phyloP scores from a whole-genome alignment of 2,888 invertebrate species.

The Watsonalla binaria region DNA sequence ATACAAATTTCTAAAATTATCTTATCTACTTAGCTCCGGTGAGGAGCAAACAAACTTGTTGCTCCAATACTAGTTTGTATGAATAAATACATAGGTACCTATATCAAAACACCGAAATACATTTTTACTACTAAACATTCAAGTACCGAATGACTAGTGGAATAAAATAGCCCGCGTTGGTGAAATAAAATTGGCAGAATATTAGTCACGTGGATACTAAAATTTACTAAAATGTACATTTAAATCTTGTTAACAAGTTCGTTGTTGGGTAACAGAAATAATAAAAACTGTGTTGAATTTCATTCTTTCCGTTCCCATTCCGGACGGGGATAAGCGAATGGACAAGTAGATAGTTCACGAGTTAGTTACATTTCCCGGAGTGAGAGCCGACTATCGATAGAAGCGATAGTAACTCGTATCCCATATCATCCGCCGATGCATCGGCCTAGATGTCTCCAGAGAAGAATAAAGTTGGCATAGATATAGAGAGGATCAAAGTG shows the following conservation, averaged over 20 bases:
- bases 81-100: conserved; percentile 15
- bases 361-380: conserved; percentile 19
- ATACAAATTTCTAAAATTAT: conserved; percentile 61
- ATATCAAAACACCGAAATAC: conserved; percentile 30
- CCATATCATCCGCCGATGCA: conserved; percentile 46
- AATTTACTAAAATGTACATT: conserved; percentile 6
- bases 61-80: conserved; percentile 23
- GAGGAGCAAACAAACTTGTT: conserved; percentile 57
- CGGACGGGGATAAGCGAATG: conserved; percentile 11
- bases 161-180: background rate
- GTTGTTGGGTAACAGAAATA: background rate
- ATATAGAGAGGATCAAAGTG: conserved; percentile 72
- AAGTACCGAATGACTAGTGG: too few species aligned
- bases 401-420: conserved; percentile 44
- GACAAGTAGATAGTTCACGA: conserved; percentile 4
- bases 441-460: conserved; percentile 67
- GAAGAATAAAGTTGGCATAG: conserved; percentile 75
- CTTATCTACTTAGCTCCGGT: conserved; percentile 52
- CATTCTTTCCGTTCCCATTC: conserved; percentile 1
- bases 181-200: conserved; percentile 32
- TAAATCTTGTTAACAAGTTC: background rate
- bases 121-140: conserved; percentile 9
- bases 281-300: background rate
- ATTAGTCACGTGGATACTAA: conserved; percentile 19
- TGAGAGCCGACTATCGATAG: conserved; percentile 26